phyloP scores from a whole-genome alignment of 2,113 vertebrate genomes.

The Sula dactylatra region DNA sequence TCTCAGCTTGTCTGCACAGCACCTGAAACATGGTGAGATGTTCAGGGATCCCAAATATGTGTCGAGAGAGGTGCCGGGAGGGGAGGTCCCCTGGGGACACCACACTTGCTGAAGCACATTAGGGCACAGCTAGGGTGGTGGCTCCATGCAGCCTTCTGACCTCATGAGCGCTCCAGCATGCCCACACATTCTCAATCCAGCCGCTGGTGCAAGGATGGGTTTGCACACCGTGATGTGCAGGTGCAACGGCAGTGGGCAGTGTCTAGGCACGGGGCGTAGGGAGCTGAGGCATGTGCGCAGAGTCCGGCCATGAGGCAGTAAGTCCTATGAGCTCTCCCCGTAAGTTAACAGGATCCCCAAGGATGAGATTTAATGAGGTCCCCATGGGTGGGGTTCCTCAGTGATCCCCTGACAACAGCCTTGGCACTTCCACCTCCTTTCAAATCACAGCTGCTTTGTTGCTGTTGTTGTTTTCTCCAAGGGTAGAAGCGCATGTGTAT shows the following conservation, averaged over 20 bases:
- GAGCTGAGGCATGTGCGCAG: rapidly evolving
- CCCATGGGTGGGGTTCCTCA: not conserved
- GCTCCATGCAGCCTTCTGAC: not conserved
- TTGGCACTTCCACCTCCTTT: rapidly evolving
- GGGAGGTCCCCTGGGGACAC: not conserved
- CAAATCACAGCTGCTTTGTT: rapidly evolving
- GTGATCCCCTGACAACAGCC: rapidly evolving
- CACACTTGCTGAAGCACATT: not conserved
- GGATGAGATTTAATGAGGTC: not conserved
- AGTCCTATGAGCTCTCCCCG: not conserved
- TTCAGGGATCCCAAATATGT: not conserved
- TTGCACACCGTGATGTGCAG: rapidly evolving
- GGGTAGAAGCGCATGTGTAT: rapidly evolving
- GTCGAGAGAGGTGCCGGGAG: not conserved
- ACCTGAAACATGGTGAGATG: no score
- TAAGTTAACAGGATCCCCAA: no score
- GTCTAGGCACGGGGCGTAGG: not conserved
- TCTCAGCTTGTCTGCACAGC: not conserved
- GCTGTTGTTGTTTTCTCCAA: not conserved
- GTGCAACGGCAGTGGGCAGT: rapidly evolving
- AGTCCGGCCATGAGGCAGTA: not conserved
- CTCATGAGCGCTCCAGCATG: not conserved
- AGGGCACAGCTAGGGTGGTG: not conserved
- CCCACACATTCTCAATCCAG: not conserved
- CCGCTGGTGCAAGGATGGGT: no score